Base-by-base conservation (phyloP, 2,888 invertebrate species). In the Cephus runcator region DNA sequence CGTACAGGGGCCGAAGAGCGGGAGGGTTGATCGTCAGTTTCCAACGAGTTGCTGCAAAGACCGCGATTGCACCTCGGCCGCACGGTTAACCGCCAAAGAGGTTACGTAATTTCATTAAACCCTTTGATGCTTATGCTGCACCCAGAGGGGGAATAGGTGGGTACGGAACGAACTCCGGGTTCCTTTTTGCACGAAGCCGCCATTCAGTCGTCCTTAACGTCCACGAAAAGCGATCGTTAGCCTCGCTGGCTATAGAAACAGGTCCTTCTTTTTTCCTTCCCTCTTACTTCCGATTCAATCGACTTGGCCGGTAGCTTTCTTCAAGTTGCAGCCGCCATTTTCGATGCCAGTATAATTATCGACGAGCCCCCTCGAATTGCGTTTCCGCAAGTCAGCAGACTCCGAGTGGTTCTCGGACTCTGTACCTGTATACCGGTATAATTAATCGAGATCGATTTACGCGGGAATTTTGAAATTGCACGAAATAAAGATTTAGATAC, bases 41-140 rank as follows among this genome's bases (percentile, higher is more conserved):
- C 40, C 40, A 56, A 56, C 23, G 40, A 77, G 78, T 73, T 56
- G 77, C 80, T 82, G 83, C 85, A 82, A 85, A 84, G 82, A 83
- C 82, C 82, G 82, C 83, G 81, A 84, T 87, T 85, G 83, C 85
- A 84, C 81, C 40, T 84, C 85, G 83, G 83, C 78, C 83, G 79
- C 83, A 76, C 78, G 74, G 77, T 78, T 83, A 84, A 84, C 84
- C 84, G 81, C 85, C 88, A 83, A 85, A 85, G 83, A 85, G 85
- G 79, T 84, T 82, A 83, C 83, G 85, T 88, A 88, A 89, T 89
- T 88, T 87, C 87, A 87, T 89, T 87, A 88, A 81, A 83, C 82
- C 81, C 84, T 85, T 85, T 85, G 83, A 83, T 81, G 83, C 81
- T 76, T 69, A 40, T 69, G 75, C 76, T 34, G 71, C 75, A 74